Percentiles rank a stretch among this genome's conserved stretches.
phyloP scores from a whole-genome alignment of 2,888 invertebrate genomes.

The Phorcus lineatus region DNA sequence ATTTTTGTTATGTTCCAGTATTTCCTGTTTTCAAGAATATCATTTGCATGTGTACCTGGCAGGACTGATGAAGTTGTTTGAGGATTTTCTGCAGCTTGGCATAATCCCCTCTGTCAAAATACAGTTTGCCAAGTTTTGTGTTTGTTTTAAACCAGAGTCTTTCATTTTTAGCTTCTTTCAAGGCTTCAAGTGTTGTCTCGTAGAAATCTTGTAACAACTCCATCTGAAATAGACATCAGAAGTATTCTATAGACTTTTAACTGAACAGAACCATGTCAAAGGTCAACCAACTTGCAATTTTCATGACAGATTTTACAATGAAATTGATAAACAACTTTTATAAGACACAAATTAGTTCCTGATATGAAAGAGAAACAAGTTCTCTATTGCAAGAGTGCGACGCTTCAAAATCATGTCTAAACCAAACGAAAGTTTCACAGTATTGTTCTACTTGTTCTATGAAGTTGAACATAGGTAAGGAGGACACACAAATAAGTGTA shows the following conservation, averaged over 20 bases:
- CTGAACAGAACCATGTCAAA: no score
- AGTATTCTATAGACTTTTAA: neutral
- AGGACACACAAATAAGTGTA: no score
- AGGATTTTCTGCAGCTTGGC: constrained; percentile 95
- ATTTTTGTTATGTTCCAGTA: no score
- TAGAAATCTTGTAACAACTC: constrained; percentile 98
- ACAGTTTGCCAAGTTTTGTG: constrained; percentile 97
- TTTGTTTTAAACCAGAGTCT: constrained; percentile 99
- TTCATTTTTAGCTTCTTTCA: constrained; percentile 98
- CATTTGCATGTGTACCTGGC: constrained; percentile 82
- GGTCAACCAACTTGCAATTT: no score
- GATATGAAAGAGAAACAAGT: no score
- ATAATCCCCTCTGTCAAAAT: constrained; percentile 96
- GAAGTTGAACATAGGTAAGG: no score
- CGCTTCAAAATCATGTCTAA: no score
- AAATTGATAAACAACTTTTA: neutral
- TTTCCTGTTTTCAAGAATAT: constrained; percentile 22
- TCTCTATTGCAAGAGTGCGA: no score
- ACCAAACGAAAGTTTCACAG: no score
- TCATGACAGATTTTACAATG: no score
- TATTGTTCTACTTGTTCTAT: no score
- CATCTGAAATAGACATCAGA: constrained; percentile 82
- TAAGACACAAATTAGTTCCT: neutral
- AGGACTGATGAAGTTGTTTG: constrained; percentile 97
- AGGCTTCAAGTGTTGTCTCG: constrained; percentile 82